Evolutionary conservation across 2,888 invertebrate species (phyloP).

Genomic region (Sinotaia quadrata): DNA sequence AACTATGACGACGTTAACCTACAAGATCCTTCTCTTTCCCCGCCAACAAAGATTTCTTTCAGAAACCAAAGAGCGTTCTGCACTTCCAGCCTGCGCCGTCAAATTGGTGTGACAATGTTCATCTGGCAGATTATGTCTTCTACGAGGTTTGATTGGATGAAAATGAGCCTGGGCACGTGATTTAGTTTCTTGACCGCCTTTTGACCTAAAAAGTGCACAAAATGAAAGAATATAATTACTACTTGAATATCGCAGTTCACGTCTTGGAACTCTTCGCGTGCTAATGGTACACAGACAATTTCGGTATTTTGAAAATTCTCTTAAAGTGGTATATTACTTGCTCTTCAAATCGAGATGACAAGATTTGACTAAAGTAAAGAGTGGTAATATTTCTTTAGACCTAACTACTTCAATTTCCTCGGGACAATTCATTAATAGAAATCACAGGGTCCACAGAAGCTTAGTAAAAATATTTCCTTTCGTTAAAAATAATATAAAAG

Average conservation of each 20-base stretch:
- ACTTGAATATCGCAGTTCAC: neutral
- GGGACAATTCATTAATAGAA: too few relatives aligned
- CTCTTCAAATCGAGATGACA: slow-evolving; percentile 9
- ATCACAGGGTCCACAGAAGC: too few relatives aligned
- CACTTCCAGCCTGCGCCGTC: too few relatives aligned
- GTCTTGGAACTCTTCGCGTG: slow-evolving; percentile 8
- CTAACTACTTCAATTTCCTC: neutral
- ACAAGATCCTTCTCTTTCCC: slow-evolving; percentile 22
- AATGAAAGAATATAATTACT: slow-evolving; percentile 7
- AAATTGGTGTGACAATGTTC: slow-evolving; percentile 28
- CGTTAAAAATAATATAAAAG: too few relatives aligned
- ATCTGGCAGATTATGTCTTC: slow-evolving; percentile 20
- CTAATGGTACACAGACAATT: neutral
- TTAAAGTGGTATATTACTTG: slow-evolving; percentile 8
- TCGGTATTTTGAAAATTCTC: neutral
- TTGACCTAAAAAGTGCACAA: neutral
- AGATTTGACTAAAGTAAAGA: slow-evolving; percentile 1
- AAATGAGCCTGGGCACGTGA: slow-evolving; percentile 12
- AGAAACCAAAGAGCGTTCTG: neutral
- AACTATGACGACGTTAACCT: slow-evolving; percentile 17
- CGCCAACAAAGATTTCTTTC: slow-evolving; percentile 5
- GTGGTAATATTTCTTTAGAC: neutral
- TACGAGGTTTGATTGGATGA: slow-evolving; percentile 21
- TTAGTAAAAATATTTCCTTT: too few relatives aligned
- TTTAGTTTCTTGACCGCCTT: neutral